Evolutionary conservation across 2,888 invertebrate genomes (phyloP).

Genomic region (Sarcophaga carnaria): DNA sequence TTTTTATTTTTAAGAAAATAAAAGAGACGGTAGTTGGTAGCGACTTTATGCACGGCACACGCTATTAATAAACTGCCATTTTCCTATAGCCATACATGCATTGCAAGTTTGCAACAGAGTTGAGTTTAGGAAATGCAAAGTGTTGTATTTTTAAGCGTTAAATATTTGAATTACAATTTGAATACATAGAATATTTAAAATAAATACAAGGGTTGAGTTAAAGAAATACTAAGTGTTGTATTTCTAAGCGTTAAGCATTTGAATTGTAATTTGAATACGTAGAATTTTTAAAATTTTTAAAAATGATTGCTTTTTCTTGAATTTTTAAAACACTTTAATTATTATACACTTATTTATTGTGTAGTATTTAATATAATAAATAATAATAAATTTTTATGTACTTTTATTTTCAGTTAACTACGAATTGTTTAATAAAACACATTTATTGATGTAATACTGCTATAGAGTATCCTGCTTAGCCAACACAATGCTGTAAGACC

Average conservation of each 20-base stretch:
- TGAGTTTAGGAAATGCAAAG: no score
- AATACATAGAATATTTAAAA: no score
- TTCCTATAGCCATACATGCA: not conserved
- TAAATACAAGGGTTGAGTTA: no score
- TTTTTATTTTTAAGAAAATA: not conserved
- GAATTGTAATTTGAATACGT: no score
- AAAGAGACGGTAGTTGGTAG: not conserved
- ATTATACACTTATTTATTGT: not conserved
- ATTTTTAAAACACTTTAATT: not conserved
- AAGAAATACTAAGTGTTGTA: no score
- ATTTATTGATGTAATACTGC: not conserved
- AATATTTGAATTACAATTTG: no score
- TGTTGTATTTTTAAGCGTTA: no score
- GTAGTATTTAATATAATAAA: not conserved
- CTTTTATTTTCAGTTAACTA: constrained; percentile 7
- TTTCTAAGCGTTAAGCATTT: no score
- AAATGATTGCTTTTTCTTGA: no score
- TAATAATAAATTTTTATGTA: not conserved
- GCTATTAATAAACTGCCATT: not conserved
- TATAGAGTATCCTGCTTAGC: not conserved
- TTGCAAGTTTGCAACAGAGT: not conserved
- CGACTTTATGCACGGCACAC: not conserved
- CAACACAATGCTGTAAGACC: constrained; percentile 47
- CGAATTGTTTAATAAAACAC: not conserved
- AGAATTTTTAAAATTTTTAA: no score